Evolutionary conservation across 2,113 vertebrate species (phyloP).

Genomic region (Eulemur macaco): DNA sequence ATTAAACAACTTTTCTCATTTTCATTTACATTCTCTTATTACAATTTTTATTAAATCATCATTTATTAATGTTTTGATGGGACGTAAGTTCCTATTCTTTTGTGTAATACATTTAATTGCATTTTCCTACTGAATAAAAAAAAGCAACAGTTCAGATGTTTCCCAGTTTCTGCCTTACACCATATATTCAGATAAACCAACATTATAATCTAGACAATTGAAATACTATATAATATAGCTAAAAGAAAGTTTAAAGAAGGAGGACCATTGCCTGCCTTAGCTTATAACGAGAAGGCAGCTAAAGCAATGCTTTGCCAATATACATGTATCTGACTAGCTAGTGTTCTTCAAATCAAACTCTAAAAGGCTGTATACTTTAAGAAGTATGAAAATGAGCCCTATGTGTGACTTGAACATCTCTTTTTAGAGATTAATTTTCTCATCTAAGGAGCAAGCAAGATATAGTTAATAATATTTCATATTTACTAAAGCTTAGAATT

Average conservation of each 20-base stretch:
- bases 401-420: background rate
- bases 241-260: conserved; percentile 35
- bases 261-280: conserved; percentile 21
- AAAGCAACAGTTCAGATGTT: background rate
- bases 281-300: conserved; percentile 2
- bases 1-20: background rate
- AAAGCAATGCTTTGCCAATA: conserved; percentile 27
- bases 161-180: background rate
- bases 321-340: background rate
- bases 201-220: background rate
- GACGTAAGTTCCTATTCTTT: background rate
- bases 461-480: background rate
- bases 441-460: conserved; percentile 23
- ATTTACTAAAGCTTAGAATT: background rate
- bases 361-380: background rate
- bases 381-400: conserved; percentile 24
- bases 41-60: background rate
- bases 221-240: background rate
- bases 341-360: background rate
- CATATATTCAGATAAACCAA: background rate
- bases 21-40: background rate
- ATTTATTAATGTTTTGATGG: conserved; percentile 4
- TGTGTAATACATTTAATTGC: background rate
- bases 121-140: conserved; percentile 29
- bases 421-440: conserved; percentile 40